These are phyloP conservation scores for Pogonomyrmex barbatus DNA, from an alignment of 1,140 invertebrate species.

Conservation along the genomic window DNA sequence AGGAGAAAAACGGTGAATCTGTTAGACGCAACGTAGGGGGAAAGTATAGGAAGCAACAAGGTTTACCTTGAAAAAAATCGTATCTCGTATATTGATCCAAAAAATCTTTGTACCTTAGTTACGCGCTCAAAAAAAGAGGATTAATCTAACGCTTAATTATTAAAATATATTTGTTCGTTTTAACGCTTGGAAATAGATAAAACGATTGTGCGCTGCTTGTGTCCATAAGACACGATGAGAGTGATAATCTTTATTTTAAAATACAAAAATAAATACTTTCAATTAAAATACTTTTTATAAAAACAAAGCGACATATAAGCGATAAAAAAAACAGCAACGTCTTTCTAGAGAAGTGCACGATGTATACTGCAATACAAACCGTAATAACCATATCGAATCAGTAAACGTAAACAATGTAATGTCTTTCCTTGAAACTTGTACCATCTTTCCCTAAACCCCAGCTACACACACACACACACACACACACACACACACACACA, in stretches of 20 bases:
- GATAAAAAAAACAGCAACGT: neutral
- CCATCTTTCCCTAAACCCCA: neutral
- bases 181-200: neutral
- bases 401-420: constrained; percentile 8
- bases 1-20: neutral
- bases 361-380: neutral
- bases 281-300: neutral
- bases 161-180: neutral
- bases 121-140: neutral
- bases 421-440: neutral
- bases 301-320: neutral
- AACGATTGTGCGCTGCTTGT: neutral
- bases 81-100: neutral
- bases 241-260: neutral
- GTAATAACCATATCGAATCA: neutral
- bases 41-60: neutral
- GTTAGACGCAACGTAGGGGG: neutral
- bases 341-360: neutral
- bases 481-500: too few relatives aligned
- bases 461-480: too few relatives aligned
- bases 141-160: neutral
- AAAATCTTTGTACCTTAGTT: neutral
- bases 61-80: neutral
- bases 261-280: neutral
- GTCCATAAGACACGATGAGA: neutral